A percentile compares a stretch with the other conserved stretches of the same genome.
Conservation (phyloP, 1,140 invertebrate genomes). For the Neodiprion fabricii region DNA sequence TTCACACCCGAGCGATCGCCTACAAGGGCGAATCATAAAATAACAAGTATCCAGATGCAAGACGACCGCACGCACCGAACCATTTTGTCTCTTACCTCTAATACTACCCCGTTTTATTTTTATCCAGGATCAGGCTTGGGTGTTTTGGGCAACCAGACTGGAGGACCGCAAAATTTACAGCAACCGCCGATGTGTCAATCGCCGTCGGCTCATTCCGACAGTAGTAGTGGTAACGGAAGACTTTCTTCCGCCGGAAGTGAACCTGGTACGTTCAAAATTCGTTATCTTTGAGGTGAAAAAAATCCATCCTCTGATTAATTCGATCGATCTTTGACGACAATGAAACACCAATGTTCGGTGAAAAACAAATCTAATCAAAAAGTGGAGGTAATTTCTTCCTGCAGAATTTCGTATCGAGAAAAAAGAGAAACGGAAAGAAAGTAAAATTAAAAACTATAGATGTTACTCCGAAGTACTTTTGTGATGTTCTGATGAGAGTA, state of each 20-base stretch:
- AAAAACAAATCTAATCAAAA: too few species aligned
- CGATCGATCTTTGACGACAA: background rate
- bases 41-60: background rate
- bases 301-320: conserved; percentile 28
- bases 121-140: conserved; percentile 64
- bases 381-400: background rate
- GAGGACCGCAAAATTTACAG: conserved; percentile 63
- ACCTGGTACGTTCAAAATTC: conserved; percentile 61
- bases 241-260: conserved; percentile 81
- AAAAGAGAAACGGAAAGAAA: too few species aligned
- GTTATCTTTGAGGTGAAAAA: background rate
- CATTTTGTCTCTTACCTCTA: too few species aligned
- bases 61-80: too few species aligned
- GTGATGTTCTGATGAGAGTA: conserved; percentile 54
- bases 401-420: too few species aligned
- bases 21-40: background rate
- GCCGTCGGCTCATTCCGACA: conserved; percentile 83
- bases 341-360: too few species aligned
- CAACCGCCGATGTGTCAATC: conserved; percentile 73
- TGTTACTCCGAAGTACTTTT: background rate
- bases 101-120: background rate
- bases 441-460: too few species aligned
- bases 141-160: conserved; percentile 63
- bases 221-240: conserved; percentile 78
- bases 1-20: background rate